Percentiles rank a stretch among this genome's conserved stretches.
phyloP scores from a whole-genome alignment of 2,113 vertebrate genomes.

The Panthera tigris region DNA sequence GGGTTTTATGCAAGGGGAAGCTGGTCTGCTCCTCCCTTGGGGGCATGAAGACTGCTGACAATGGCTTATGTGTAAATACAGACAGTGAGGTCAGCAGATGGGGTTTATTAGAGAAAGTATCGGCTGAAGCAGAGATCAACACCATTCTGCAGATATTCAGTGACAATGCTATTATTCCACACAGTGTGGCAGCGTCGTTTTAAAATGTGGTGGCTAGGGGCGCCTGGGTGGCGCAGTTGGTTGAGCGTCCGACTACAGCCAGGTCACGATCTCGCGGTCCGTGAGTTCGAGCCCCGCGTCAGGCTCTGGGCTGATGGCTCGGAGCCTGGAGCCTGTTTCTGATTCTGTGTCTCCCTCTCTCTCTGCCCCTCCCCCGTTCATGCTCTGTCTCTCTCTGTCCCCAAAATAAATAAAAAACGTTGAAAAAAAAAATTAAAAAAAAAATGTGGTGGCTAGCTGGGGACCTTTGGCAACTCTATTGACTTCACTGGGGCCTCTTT shows the following conservation, averaged over 20 bases:
- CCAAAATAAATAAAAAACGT: too few species aligned
- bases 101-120: neutral
- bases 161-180: neutral
- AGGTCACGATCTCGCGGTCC: too few species aligned
- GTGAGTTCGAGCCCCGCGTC: too few species aligned
- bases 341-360: too few species aligned
- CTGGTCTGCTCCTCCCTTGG: neutral
- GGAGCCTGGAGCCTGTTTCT: too few species aligned
- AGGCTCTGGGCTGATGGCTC: too few species aligned
- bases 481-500: neutral
- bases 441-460: neutral
- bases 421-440: too few species aligned
- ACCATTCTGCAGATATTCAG: neutral
- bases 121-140: neutral
- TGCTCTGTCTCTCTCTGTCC: too few species aligned
- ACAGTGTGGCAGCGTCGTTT: accelerated
- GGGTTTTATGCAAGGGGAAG: neutral
- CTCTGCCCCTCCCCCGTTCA: too few species aligned
- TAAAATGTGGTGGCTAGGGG: neutral
- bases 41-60: neutral
- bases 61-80: neutral
- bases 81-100: neutral
- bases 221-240: too few species aligned
- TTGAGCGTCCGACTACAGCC: too few species aligned
- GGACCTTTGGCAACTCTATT: neutral